Evolutionary conservation across 2,888 invertebrate genomes (phyloP), one percentile per base, ranked within the genome.

Genomic region (Drosophila limbata): DNA sequence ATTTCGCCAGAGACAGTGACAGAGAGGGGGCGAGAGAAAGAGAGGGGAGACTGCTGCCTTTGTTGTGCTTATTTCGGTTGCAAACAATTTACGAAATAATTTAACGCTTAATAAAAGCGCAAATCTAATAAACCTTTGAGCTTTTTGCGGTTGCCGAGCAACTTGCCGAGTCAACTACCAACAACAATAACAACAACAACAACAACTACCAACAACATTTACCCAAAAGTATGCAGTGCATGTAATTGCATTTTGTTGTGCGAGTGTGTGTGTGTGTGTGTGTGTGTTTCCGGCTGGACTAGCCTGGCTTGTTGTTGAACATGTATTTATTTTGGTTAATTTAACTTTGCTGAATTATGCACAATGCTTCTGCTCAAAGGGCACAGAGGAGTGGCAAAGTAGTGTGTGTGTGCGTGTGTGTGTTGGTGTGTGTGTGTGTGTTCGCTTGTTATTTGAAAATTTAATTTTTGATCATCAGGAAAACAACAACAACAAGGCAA

Each of bases 301-400:
- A 66, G 33, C 42, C 48, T 40, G 53, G 19, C 71, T 57, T 79
- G 65, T 84, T 82, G 82, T 84, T 84, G 44, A 68, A 68, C 85
- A 71, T 77, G 88, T 85, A 89, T 85, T 85, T 85, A 89, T 85
- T 85, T 88, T 86, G 89, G 90, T 88, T 88, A 87, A 88, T 88
- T 90, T 88, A 90, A 88, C 87, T 90, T 88, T 90, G 66, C 74
- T 82, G 69, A 87, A 88, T 87, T 86, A 89, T 88, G 81, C 79
- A 89, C 73, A 70, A 67, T 69, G 68, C 75, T 66, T 69, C 62
- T 66, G 64, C 33, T 47, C n/a, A 39, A 35, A 17, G 40, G 28
- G 47, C 19, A 28, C 4, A 25, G 67, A 45, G 72, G 39, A 33
- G 45, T 31, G 50, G 17, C 15, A 25, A 50, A 1, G 15, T 19